Conservation (phyloP, 2,113 vertebrate genomes). For the Phalacrocorax pelagicus region DNA sequence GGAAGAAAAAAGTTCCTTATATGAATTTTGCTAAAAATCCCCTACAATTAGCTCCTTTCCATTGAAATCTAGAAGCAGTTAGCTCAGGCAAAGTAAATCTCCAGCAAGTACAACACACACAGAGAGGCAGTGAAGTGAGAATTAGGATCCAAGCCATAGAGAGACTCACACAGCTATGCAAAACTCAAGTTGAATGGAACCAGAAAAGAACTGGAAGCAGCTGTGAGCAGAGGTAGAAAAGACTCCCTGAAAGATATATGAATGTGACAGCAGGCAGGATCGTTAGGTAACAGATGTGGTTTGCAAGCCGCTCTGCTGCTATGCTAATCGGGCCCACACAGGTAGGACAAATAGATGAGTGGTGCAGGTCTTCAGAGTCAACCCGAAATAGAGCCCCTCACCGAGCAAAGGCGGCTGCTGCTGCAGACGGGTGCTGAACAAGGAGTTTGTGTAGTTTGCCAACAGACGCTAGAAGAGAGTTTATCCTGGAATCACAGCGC, state of each 20-base stretch:
- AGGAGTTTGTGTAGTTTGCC: not conserved
- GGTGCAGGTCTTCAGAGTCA: not conserved
- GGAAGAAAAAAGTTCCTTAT: not conserved
- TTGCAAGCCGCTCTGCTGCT: not conserved
- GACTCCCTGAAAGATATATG: not conserved
- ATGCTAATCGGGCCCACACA: not conserved
- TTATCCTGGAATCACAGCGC: not conserved
- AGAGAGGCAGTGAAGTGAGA: not conserved
- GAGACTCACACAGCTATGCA: not conserved
- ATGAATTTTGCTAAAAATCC: not conserved
- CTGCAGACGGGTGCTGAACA: not conserved
- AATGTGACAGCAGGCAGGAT: not conserved
- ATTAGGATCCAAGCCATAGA: not conserved
- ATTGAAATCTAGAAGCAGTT: not conserved
- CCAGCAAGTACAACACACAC: not conserved
- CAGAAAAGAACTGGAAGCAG: not conserved
- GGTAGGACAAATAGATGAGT: not conserved
- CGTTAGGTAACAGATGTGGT: not conserved
- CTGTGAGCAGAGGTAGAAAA: not conserved
- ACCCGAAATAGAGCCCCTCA: rapidly evolving
- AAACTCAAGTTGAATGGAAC: not conserved
- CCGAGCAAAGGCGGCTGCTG: rapidly evolving
- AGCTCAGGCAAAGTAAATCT: not conserved
- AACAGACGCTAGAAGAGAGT: not conserved
- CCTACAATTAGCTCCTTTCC: not conserved